A percentile compares a stretch with the other conserved stretches of the same genome.
Evolutionary conservation across 2,888 invertebrate species (phyloP).

Genomic region (Smittia aterrima): DNA sequence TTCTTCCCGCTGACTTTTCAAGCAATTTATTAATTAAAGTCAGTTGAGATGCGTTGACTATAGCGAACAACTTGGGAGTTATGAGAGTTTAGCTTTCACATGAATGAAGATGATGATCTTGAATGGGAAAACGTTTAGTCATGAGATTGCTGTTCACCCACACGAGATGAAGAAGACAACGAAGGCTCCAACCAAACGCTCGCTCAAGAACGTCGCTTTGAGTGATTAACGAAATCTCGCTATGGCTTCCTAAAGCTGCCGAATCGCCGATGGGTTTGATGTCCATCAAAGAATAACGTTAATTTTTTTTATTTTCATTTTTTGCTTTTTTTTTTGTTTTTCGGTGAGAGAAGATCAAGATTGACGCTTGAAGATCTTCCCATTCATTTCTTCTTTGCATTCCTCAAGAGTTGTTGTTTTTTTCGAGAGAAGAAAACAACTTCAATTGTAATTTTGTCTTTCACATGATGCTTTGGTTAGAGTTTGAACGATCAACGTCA

Average conservation of each 20-base stretch:
- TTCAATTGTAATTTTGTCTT: background rate
- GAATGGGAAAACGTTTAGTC: too few relatives aligned
- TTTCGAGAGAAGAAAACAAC: background rate
- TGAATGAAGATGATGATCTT: too few relatives aligned
- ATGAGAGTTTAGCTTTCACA: too few relatives aligned
- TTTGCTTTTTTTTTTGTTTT: background rate
- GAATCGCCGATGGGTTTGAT: background rate
- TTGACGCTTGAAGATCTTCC: background rate
- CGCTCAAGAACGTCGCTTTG: background rate
- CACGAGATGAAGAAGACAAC: too few relatives aligned
- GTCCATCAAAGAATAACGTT: background rate
- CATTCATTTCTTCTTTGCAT: background rate
- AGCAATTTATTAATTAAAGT: background rate
- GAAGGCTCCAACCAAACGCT: too few relatives aligned
- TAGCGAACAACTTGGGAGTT: too few relatives aligned
- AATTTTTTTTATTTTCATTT: background rate
- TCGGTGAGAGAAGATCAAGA: background rate
- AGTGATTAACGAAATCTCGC: background rate
- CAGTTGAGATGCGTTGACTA: too few relatives aligned
- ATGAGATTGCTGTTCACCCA: too few relatives aligned
- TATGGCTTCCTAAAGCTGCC: background rate
- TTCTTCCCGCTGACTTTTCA: background rate
- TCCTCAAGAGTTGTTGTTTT: too few relatives aligned
- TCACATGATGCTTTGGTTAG: background rate
- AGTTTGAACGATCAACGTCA: background rate